phyloP scores from a whole-genome alignment of 1,140 invertebrate species.

The Drosophila bifasciata region DNA sequence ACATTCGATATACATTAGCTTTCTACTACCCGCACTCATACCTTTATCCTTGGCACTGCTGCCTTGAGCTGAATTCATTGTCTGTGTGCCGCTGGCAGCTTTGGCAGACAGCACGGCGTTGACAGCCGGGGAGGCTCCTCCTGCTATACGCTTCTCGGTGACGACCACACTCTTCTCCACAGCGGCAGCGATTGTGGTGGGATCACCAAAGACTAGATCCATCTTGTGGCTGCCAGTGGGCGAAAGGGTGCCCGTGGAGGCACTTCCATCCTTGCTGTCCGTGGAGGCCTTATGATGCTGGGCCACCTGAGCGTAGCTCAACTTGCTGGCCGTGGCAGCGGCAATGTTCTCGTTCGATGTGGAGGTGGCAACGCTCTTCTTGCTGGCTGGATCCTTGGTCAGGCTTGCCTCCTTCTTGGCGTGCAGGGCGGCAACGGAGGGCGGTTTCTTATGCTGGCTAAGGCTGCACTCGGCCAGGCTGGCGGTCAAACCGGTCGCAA shows the following conservation, averaged over 20 bases:
- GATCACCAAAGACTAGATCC: conserved; percentile 59
- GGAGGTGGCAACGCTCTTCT: conserved; percentile 77
- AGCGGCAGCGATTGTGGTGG: conserved; percentile 13
- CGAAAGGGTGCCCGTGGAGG: conserved; percentile 44
- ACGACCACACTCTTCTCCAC: conserved; percentile 50
- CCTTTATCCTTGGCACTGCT: conserved; percentile 65
- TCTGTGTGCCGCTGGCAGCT: conserved; percentile 21
- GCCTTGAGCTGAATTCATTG: conserved; percentile 22
- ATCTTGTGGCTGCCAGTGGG: conserved; percentile 65
- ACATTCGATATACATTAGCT: background rate
- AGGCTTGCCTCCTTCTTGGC: conserved; percentile 69
- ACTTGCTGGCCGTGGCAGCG: conserved; percentile 85
- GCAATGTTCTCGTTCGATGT: conserved; percentile 78
- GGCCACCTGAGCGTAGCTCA: conserved; percentile 94
- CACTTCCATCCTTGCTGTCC: conserved; percentile 56
- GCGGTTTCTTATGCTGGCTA: conserved; percentile 74
- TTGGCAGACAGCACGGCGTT: conserved; percentile 35
- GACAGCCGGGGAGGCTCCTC: conserved; percentile 21
- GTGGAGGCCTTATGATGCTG: conserved; percentile 87
- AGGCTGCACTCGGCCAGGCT: conserved; percentile 69
- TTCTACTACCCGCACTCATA: background rate
- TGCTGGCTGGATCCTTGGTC: conserved; percentile 66
- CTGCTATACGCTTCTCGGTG: conserved; percentile 49
- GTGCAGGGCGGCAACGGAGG: conserved; percentile 62
- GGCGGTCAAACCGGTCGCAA: conserved; percentile 48